Evolutionary conservation across 1,140 invertebrate genomes (phyloP), one percentile per base, ranked within the genome.

Genomic region (Lysiphlebus fabarum): DNA sequence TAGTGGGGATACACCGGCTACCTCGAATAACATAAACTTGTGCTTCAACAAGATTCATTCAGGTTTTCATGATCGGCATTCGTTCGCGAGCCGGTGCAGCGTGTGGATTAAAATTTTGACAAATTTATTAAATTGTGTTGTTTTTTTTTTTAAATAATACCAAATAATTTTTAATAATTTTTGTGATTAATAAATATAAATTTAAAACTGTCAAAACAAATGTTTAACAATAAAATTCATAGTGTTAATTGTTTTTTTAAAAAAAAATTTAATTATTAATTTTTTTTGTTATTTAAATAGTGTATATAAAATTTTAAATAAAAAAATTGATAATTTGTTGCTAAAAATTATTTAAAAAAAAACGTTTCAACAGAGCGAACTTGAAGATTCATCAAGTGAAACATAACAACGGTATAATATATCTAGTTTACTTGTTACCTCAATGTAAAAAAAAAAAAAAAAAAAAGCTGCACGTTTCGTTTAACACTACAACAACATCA

Each of bases 61-160:
- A 59, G 42, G 50, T 59, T 59, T 59, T 59, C 26, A 34, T n/a
- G 34, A 59, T 54, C 58, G 58, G 43, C 58, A 59, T 59, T 59
- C 44, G 49, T 51, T 59, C 58, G 58, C 44, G 37, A 42, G 50
- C 51, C 50, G 43, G 36, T 48, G 42, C 43, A 53, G 42, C 44
- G 50, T 53, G 50, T 42, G 44, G 44, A 42, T 40, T 53, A 37
- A 26, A 40, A 14, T 40, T 33, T 26, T 7, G 7, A 33, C 50
- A 59, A 51, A 51, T 59, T 50, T 34, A 40, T 37, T n/a, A n/a
- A n/a, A n/a, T n/a, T 37, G 50, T 41, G 42, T 34, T 26, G 6
- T 26, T n/a, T n/a, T n/a, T n/a, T n/a, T n/a, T n/a, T n/a, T n/a
- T n/a, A n/a, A n/a, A n/a, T n/a, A n/a, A n/a, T n/a, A n/a, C n/a